phyloP scores from a whole-genome alignment of 2,797 vertebrate genomes.

The Leptatherina wallacei region DNA sequence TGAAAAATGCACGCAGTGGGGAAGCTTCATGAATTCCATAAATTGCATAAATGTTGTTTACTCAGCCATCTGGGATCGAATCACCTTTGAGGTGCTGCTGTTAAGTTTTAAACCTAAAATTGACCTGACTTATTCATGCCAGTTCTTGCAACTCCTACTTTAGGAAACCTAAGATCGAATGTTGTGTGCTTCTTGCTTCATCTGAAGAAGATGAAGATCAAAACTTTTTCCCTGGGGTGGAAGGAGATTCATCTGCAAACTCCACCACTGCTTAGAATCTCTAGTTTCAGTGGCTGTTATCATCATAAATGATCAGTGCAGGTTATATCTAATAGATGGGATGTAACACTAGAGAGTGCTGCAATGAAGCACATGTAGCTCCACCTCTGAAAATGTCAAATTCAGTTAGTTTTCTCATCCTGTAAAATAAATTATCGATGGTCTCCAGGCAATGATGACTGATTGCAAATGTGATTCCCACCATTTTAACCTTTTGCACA shows the following conservation, averaged over 20 bases:
- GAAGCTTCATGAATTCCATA: slow-evolving; percentile 7
- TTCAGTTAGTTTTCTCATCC: slow-evolving; percentile 13
- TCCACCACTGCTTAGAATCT: slow-evolving; percentile 12
- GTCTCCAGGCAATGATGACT: slow-evolving; percentile 28
- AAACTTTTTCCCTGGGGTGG: slow-evolving; percentile 2
- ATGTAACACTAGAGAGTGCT: not conserved
- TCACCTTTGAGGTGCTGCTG: not conserved
- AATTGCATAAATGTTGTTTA: slow-evolving; percentile 22
- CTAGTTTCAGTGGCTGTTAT: slow-evolving; percentile 10
- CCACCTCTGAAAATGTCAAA: slow-evolving; percentile 47
- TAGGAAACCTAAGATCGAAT: slow-evolving; percentile 27
- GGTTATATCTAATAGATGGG: slow-evolving; percentile 1
- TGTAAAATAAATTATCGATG: slow-evolving; percentile 46
- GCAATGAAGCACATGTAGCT: slow-evolving; percentile 19
- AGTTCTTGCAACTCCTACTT: slow-evolving; percentile 1
- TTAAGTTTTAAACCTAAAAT: slow-evolving; percentile 6
- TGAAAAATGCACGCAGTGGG: slow-evolving; percentile 38
- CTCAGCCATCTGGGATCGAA: slow-evolving; percentile 8
- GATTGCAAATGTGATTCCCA: slow-evolving; percentile 48
- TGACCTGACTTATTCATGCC: not conserved
- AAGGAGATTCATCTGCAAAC: slow-evolving; percentile 21
- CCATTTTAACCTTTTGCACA: slow-evolving; percentile 63
- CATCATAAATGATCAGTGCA: slow-evolving; percentile 19
- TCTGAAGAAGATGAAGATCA: slow-evolving; percentile 37
- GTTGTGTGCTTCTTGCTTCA: slow-evolving; percentile 7